Conservation (phyloP, 2,797 vertebrate genomes). For the Phalanger gymnotis region DNA sequence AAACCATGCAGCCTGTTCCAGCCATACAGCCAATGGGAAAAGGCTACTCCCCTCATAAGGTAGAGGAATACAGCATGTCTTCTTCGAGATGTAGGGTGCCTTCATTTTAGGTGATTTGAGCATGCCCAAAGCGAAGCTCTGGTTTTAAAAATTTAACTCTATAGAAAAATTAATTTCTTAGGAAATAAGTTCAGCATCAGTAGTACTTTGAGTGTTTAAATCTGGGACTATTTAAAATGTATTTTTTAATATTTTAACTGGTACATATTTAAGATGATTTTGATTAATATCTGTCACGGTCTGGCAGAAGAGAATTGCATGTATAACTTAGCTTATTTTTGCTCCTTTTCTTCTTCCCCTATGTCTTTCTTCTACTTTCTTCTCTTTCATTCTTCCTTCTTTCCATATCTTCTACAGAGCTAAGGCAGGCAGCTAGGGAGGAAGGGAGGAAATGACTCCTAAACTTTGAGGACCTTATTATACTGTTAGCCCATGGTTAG, state of each 20-base stretch:
- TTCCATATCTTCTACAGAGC: background rate
- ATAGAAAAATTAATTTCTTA: no score
- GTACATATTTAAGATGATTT: no score
- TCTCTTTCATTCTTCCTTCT: background rate
- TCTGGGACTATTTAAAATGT: no score
- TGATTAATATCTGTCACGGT: background rate
- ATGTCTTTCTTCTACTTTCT: no score
- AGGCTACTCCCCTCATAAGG: background rate
- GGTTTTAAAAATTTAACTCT: background rate
- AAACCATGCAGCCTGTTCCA: background rate
- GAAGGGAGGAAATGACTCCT: background rate
- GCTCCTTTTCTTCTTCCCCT: no score
- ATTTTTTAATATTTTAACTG: background rate
- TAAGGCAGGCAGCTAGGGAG: background rate
- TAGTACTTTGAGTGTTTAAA: no score
- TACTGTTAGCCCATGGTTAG: background rate
- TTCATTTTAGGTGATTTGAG: background rate
- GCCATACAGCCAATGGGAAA: background rate
- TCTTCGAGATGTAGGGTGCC: background rate
- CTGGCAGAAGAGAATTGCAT: background rate
- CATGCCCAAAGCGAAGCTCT: background rate
- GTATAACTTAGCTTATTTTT: no score
- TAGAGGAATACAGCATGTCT: background rate
- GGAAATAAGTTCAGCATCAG: no score
- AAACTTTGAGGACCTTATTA: background rate